Evolutionary conservation across 2,888 invertebrate species (phyloP).

Genomic region (Hoplodrina blanda): DNA sequence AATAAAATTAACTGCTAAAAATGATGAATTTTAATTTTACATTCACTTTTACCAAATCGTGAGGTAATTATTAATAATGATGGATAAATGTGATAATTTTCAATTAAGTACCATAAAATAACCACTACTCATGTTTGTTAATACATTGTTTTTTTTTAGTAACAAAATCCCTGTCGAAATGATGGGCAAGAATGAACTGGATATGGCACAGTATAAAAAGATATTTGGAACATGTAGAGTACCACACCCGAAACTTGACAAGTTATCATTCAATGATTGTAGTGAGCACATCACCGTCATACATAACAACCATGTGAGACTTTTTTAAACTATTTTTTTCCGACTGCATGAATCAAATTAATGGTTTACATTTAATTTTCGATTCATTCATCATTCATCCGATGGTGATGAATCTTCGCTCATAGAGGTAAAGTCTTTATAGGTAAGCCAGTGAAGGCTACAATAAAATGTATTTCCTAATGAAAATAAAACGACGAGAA

Average conservation of each 20-base stretch:
- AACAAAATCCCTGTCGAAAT: slow-evolving; percentile 92
- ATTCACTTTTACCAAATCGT: too few relatives aligned
- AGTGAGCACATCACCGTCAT: slow-evolving; percentile 94
- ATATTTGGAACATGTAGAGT: slow-evolving; percentile 97
- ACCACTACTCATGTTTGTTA: background rate
- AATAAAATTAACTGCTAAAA: too few relatives aligned
- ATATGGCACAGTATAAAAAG: slow-evolving; percentile 97
- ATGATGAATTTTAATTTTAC: too few relatives aligned
- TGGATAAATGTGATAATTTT: too few relatives aligned
- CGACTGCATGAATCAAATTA: background rate
- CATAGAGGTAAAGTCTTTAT: too few relatives aligned
- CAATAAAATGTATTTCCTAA: too few relatives aligned
- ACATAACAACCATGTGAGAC: slow-evolving; percentile 95
- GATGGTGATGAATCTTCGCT: too few relatives aligned
- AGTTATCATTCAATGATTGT: slow-evolving; percentile 90
- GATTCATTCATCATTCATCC: too few relatives aligned
- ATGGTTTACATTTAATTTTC: too few relatives aligned
- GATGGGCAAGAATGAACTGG: slow-evolving; percentile 95
- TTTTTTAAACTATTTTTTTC: background rate
- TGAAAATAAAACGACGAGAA: background rate
- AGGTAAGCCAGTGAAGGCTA: too few relatives aligned
- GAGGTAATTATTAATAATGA: too few relatives aligned
- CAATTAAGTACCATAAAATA: too few relatives aligned
- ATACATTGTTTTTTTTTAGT: slow-evolving; percentile 70
- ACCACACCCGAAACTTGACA: slow-evolving; percentile 92